Percentiles rank a stretch among this genome's conserved stretches.
phyloP scores from a whole-genome alignment of 2,113 vertebrate genomes.

The Fulica atra region DNA sequence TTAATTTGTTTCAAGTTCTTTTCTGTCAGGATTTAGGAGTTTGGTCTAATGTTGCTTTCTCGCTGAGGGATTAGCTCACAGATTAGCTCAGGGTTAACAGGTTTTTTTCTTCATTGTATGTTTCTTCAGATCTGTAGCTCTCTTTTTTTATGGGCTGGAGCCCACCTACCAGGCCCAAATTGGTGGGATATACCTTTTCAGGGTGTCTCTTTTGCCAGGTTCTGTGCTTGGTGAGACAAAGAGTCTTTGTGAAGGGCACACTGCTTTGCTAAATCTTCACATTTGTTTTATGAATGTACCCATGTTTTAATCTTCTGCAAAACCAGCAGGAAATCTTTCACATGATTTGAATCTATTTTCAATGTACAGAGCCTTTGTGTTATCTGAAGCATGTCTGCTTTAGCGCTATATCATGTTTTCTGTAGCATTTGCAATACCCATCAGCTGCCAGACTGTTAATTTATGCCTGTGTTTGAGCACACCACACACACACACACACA shows the following conservation, averaged over 20 bases:
- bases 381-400: conserved; percentile 35
- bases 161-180: conserved; percentile 44
- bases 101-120: conserved; percentile 10
- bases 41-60: conserved; percentile 17
- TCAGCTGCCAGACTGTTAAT: conserved; percentile 35
- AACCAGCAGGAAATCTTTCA: conserved; percentile 52
- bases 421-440: neutral
- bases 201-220: neutral
- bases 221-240: neutral
- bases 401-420: conserved; percentile 26
- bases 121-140: conserved; percentile 5
- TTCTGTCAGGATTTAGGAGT: neutral
- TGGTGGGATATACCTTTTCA: neutral
- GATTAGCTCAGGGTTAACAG: conserved; percentile 32
- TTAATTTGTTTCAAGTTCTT: neutral
- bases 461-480: conserved; percentile 14
- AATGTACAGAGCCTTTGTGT: conserved; percentile 22
- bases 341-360: conserved; percentile 26
- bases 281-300: conserved; percentile 33
- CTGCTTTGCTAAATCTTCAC: conserved; percentile 41
- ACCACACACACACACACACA: neutral
- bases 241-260: conserved; percentile 7
- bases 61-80: neutral
- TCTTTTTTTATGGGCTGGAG: neutral
- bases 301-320: conserved; percentile 45